Base-by-base conservation (phyloP, 1,140 invertebrate genomes). In the Tetragonula clypearis region DNA sequence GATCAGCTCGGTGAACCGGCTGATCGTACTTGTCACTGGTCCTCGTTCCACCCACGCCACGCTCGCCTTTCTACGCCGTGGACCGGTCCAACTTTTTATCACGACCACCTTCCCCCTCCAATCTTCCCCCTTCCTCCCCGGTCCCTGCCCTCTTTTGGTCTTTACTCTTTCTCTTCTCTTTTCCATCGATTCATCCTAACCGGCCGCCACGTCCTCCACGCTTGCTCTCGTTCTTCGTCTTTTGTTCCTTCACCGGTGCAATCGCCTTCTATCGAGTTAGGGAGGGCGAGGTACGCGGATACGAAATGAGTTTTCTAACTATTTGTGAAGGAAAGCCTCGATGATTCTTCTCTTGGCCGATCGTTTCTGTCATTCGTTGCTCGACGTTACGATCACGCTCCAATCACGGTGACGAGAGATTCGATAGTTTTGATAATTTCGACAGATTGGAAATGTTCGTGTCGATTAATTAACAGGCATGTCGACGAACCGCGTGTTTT, bases 1-100 rank as follows among this genome's bases (percentile, higher is more conserved):
- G 82, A 86, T 84, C 75, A 69, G 86, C 83, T 65, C 77, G 79
- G 76, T 86, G 76, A 84, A 87, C 84, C 73, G 75, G 81, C 81
- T 74, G 82, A 85, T 80, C 86, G 86, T 87, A 85, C 86, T 85
- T 81, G 86, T 87, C 86, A 87, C 86, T 69, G 78, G 86, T 87
- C 86, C 86, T 77, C 86, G 86, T 87, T 85, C 86, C 86, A 87
- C 86, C 86, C 83, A 87, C 86, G 83, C 82, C 76, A 78, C 71
- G 82, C 82, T 79, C 76, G 76, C 68, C 86, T 87, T 87, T 87
- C 86, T 77, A 85, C 82, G 55, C 55, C 41, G 62, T 58, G 78
- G 83, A 87, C 83, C 83, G 86, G 86, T 82, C 86, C 83, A 73
- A 85, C 83, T 87, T 87, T 87, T 87, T 87, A 84, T 80, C 76